These are phyloP conservation scores for Empidonax alnorum DNA, from an alignment of 2,113 vertebrate species.

Conservation along the genomic window DNA sequence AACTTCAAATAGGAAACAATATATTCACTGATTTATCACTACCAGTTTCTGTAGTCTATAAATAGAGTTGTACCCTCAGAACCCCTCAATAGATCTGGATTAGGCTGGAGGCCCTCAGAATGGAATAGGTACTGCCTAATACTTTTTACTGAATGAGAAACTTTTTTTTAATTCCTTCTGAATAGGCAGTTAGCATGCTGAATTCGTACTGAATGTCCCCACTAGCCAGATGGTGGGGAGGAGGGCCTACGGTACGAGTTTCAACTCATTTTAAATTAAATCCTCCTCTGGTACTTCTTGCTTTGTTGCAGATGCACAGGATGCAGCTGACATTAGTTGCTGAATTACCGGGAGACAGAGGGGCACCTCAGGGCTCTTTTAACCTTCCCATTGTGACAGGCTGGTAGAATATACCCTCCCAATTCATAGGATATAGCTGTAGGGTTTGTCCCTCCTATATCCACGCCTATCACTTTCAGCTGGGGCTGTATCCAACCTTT, in stretches of 20 bases:
- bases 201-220: slow-evolving; percentile 25
- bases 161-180: not conserved
- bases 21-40: not conserved
- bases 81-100: not conserved
- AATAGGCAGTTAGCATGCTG: not conserved
- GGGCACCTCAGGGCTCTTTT: not conserved
- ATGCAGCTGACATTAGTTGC: not conserved
- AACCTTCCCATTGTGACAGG: not conserved
- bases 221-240: slow-evolving; percentile 41
- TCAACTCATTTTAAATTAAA: slow-evolving; percentile 8
- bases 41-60: not conserved
- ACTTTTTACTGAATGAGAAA: slow-evolving; percentile 19
- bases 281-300: slow-evolving; percentile 13
- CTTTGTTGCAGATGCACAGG: not conserved
- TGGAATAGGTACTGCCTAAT: not conserved
- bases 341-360: not conserved
- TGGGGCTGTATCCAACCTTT: not conserved
- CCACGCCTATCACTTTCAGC: not conserved
- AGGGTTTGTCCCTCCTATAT: not conserved
- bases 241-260: not conserved
- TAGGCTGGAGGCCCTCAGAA: not conserved
- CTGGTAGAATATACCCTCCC: not conserved
- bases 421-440: not conserved
- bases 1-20: not conserved
- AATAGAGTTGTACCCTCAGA: not conserved